Evolutionary conservation across 2,797 vertebrate species (phyloP).

Genomic region (Pseudopleuronectes americanus): DNA sequence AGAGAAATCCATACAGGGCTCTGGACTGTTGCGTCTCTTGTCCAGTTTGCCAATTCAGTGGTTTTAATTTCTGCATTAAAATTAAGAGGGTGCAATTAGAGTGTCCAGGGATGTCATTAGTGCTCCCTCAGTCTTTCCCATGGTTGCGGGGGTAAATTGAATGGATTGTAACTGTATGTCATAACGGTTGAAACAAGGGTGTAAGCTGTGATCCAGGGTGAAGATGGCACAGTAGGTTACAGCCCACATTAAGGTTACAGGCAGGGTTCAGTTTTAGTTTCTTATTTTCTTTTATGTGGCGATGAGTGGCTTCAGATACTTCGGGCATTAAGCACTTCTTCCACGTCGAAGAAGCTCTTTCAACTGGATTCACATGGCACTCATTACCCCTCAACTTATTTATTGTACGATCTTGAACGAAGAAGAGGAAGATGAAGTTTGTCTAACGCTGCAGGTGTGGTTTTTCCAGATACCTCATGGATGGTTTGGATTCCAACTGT

Average conservation of each 20-base stretch:
- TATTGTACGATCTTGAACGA: background rate
- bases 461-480: too few relatives aligned
- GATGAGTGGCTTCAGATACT: slow-evolving; percentile 1
- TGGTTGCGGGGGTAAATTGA: slow-evolving; percentile 59
- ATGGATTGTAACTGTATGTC: slow-evolving; percentile 66
- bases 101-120: slow-evolving; percentile 65
- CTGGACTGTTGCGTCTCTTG: slow-evolving; percentile 21
- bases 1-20: slow-evolving; percentile 23
- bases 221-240: slow-evolving; percentile 52
- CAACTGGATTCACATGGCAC: background rate
- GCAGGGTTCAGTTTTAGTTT: slow-evolving; percentile 19
- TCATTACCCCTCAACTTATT: background rate
- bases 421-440: slow-evolving; percentile 9
- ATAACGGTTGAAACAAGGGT: slow-evolving; percentile 35
- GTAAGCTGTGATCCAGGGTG: slow-evolving; percentile 56
- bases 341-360: background rate
- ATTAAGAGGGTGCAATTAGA: slow-evolving; percentile 68
- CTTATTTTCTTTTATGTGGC: slow-evolving; percentile 6
- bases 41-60: slow-evolving; percentile 65
- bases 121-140: slow-evolving; percentile 53
- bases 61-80: slow-evolving; percentile 66
- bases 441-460: slow-evolving; percentile 1
- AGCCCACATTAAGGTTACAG: slow-evolving; percentile 48
- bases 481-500: background rate
- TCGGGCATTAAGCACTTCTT: background rate